Percentiles rank a stretch among this genome's conserved stretches.
Conservation (phyloP, 2,113 vertebrate genomes). For the Dipodomys ordii region DNA sequence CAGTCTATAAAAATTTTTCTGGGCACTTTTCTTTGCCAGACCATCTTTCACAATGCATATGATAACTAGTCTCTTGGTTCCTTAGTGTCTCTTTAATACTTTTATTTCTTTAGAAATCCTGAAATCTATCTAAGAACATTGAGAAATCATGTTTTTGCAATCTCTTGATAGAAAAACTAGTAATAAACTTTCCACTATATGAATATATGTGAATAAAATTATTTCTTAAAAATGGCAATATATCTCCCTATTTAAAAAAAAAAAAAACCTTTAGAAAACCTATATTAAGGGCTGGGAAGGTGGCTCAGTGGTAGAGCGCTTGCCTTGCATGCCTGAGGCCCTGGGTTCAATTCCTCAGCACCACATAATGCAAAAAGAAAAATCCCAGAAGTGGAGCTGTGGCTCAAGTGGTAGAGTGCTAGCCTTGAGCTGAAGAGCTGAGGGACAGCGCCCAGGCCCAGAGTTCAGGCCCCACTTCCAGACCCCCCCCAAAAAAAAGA, state of each 20-base stretch:
- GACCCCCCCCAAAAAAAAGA: no score
- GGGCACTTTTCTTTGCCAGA: background rate
- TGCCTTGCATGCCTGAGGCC: no score
- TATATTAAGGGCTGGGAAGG: background rate
- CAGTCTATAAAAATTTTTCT: background rate
- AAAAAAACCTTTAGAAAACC: background rate
- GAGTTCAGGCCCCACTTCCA: no score
- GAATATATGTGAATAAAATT: background rate
- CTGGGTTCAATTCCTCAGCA: no score
- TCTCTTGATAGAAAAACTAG: background rate
- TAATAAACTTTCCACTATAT: background rate
- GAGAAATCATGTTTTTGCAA: background rate
- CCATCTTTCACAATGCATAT: background rate
- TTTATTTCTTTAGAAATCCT: background rate
- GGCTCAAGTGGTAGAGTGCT: no score
- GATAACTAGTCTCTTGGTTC: background rate
- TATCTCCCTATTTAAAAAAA: background rate
- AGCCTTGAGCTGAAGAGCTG: no score
- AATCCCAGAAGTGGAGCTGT: no score
- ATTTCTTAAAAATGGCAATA: constrained; percentile 13
- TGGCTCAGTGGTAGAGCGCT: no score
- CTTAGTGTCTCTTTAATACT: background rate
- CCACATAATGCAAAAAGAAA: no score
- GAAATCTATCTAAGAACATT: background rate
- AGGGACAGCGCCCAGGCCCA: no score